Conservation (phyloP, 2,888 invertebrate species). For the Rhogogaster chlorosoma region DNA sequence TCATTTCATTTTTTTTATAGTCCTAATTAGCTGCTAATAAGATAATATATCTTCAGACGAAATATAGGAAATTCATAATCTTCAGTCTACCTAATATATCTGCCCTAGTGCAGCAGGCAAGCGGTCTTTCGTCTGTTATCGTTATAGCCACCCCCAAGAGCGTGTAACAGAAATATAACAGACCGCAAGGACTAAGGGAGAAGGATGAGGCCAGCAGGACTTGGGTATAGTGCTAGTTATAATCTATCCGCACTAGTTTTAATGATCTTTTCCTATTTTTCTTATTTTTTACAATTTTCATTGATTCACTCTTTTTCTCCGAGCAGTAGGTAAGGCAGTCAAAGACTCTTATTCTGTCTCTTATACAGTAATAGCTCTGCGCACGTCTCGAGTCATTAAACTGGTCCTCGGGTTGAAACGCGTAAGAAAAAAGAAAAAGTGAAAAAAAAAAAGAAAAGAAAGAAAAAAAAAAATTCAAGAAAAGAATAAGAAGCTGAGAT, state of each 20-base stretch:
- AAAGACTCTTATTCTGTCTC: not conserved
- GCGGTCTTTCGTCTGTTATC: not conserved
- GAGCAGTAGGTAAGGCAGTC: not conserved
- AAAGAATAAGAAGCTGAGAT: not conserved
- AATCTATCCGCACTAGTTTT: not conserved
- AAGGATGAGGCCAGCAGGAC: not conserved
- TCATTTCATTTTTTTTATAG: not conserved
- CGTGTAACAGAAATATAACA: constrained; percentile 7
- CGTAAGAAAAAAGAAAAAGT: not conserved
- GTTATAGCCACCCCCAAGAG: not conserved
- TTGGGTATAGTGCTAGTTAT: not conserved
- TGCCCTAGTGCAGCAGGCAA: not conserved
- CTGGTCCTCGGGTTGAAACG: not conserved
- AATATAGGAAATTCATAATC: not conserved
- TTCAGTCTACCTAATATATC: not conserved
- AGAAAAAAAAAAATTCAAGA: not conserved
- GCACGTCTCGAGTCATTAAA: constrained; percentile 8
- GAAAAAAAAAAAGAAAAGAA: not conserved
- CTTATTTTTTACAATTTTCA: not conserved
- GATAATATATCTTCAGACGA: not conserved
- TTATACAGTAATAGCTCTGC: not conserved
- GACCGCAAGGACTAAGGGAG: not conserved
- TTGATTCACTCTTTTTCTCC: not conserved
- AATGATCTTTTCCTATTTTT: not conserved
- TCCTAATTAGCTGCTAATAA: too few species aligned